Conservation (phyloP, 2,113 vertebrate genomes). For the Gobius niger region DNA sequence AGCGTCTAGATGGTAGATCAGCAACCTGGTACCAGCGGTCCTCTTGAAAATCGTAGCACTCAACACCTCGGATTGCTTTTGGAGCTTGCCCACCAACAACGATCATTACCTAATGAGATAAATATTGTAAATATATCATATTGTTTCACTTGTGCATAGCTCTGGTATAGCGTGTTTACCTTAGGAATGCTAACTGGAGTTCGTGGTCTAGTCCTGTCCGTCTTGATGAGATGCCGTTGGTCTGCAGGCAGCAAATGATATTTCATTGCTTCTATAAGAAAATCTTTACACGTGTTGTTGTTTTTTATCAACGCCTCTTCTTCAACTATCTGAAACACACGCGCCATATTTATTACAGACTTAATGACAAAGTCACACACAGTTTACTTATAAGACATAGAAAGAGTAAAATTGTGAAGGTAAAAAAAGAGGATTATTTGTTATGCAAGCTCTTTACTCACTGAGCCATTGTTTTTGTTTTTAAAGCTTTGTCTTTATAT, state of each 20-base stretch:
- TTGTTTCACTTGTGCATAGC: not conserved
- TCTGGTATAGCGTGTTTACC: slow-evolving; percentile 23
- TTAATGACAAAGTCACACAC: too few relatives aligned
- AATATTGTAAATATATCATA: not conserved
- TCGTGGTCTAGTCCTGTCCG: slow-evolving; percentile 90
- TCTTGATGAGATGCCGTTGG: slow-evolving; percentile 94
- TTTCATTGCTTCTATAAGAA: slow-evolving; percentile 98
- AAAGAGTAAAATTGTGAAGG: too few relatives aligned
- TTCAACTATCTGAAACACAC: slow-evolving; percentile 85
- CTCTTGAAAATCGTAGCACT: slow-evolving; percentile 96
- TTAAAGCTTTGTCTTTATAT: too few relatives aligned
- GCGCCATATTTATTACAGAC: not conserved
- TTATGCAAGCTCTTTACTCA: too few relatives aligned
- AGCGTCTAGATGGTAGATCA: slow-evolving; percentile 91
- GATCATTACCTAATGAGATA: slow-evolving; percentile 87
- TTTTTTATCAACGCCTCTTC: slow-evolving; percentile 97
- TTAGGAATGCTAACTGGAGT: slow-evolving; percentile 89
- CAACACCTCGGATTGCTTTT: slow-evolving; percentile 95
- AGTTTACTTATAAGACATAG: too few relatives aligned
- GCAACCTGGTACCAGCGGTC: slow-evolving; percentile 96
- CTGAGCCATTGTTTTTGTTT: too few relatives aligned
- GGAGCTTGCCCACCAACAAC: slow-evolving; percentile 96
- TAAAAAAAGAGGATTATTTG: too few relatives aligned
- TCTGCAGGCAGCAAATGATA: slow-evolving; percentile 95
- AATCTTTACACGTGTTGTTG: slow-evolving; percentile 97